Base-by-base conservation (phyloP, 2,888 invertebrate genomes). In the Rhingia campestris region DNA sequence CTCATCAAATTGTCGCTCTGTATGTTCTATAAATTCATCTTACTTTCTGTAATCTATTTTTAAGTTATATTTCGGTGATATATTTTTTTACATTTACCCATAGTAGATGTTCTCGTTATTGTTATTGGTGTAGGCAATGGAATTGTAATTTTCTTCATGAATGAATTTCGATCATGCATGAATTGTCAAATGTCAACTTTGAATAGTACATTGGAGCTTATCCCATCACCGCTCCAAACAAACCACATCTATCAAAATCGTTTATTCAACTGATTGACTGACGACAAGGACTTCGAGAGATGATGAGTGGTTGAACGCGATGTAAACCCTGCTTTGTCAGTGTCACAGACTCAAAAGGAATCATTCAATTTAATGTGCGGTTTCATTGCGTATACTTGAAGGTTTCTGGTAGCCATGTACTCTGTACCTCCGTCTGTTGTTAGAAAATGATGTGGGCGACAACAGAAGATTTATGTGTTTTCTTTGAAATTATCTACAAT, bases 121-220 rank as follows among this genome's bases (percentile, higher is more conserved):
- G n/a, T n/a, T n/a, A n/a, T n/a, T n/a, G n/a, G n/a, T 22, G 22
- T 22, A 22, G 22, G 2, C 22, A 22, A 2, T 22, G 22, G 41
- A 72, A 73, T 73, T 63, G 32, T 63, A 63, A 73, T 73, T 73
- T 73, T 73, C 73, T 73, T 73, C 73, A 61, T 63, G 73, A 73
- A 63, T 73, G 63, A 61, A 73, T 63, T 10, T 43, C 37, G 9
- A 54, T 73, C 51, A 47, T 54, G 73, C 73, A 73, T 73, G 73
- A 63, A 47, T 61, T 54, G 63, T 30, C 45, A 63, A 59, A 63
- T 56, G 69, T 37, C 56, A 47, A 69, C 56, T 45, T 32, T 3
- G 45, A 54, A 45, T 35, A 30, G 39, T n/a, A 22, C 12, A 10
- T 51, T 51, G 33, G 32, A 6, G 12, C 12, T 2, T 6, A 33